Evolutionary conservation across 2,113 vertebrate species (phyloP).

Genomic region (Gymnorhina tibicen): DNA sequence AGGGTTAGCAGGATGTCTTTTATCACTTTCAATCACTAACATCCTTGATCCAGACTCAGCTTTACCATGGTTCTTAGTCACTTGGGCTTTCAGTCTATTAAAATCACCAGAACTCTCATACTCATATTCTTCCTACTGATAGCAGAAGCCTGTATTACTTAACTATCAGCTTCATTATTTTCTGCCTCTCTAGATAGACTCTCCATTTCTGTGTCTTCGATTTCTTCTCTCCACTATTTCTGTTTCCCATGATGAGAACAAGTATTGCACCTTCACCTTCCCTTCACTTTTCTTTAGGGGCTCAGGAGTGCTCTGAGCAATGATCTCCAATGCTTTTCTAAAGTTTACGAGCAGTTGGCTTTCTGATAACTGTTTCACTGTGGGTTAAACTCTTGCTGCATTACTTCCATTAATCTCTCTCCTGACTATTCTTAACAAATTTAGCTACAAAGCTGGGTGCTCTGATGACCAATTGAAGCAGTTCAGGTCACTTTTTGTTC

Average conservation of each 20-base stretch:
- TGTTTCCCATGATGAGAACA: neutral
- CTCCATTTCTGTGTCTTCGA: neutral
- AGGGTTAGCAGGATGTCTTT: neutral
- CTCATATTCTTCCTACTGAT: neutral
- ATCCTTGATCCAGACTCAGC: neutral
- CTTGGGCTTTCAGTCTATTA: neutral
- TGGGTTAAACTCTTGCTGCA: neutral
- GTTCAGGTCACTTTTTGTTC: neutral
- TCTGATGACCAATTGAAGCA: neutral
- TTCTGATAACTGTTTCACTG: neutral
- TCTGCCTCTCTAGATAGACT: neutral
- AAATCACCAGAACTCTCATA: neutral
- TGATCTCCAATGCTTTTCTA: neutral
- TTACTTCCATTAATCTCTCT: neutral
- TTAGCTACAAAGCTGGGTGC: neutral
- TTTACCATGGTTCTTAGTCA: neutral
- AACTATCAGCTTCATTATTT: neutral
- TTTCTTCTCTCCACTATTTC: neutral
- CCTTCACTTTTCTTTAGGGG: neutral
- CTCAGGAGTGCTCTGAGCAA: neutral
- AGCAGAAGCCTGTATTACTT: neutral
- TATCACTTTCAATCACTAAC: neutral
- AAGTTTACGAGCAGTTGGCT: neutral
- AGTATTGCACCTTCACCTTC: neutral
- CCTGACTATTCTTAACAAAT: neutral